phyloP scores from a whole-genome alignment of 1,140 invertebrate species.

The Zelostemma sp. region DNA sequence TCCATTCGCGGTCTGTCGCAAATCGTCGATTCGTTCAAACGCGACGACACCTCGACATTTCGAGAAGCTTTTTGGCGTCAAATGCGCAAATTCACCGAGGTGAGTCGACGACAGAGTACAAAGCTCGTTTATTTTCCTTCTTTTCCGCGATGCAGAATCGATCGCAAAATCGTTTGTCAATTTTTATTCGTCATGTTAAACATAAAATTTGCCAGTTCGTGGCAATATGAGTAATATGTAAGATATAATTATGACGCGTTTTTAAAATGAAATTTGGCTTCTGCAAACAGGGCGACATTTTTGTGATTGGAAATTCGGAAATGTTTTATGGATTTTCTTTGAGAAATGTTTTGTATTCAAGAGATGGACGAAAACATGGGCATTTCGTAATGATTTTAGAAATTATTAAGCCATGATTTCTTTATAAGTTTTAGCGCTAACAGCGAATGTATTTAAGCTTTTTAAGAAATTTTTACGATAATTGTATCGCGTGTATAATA shows the following conservation, averaged over 20 bases:
- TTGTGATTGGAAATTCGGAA: slow-evolving; percentile 4
- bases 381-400: too few relatives aligned
- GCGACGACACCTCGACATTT: background rate
- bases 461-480: too few relatives aligned
- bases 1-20: slow-evolving; percentile 10
- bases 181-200: background rate
- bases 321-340: background rate
- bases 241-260: background rate
- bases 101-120: slow-evolving; percentile 3
- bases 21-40: slow-evolving; percentile 14
- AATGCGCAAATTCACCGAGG: background rate
- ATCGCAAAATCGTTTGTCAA: background rate
- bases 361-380: too few relatives aligned
- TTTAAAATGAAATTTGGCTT: background rate
- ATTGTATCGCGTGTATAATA: too few relatives aligned
- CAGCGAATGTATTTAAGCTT: too few relatives aligned
- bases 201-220: background rate
- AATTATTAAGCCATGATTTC: too few relatives aligned
- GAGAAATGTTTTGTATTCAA: background rate
- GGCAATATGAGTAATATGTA: background rate
- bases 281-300: background rate
- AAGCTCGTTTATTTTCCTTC: slow-evolving; percentile 1
- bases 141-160: background rate
- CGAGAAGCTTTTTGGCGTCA: background rate
- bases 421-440: too few relatives aligned